Base-by-base conservation (phyloP, 2,888 invertebrate species). In the Cylloceria caligata region DNA sequence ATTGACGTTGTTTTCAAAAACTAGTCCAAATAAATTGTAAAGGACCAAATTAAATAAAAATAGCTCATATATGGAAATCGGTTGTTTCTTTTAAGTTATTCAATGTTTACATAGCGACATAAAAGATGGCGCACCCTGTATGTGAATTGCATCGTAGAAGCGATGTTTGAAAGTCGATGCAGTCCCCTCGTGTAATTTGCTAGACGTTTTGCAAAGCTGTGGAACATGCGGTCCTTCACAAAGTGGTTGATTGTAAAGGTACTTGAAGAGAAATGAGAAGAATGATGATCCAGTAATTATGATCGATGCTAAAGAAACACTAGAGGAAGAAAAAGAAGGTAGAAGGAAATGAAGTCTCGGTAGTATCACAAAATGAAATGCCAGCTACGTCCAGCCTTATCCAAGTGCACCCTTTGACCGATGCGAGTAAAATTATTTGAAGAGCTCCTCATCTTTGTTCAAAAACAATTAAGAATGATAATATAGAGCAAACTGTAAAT, bases 171-270 rank as follows among this genome's bases (percentile, higher is more conserved):
- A 74, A 74, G 74, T 39, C 42, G 9, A 21, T 52, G 64, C 74
- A 64, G 52, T 65, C 64, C 74, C 49, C 49, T 74, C 65, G 64
- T 65, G 74, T 21, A 74, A 74, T 74, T 74, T 74, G 64, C 52
- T 52, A 74, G 55, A 16, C 45, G 71, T 57, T 71, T 71, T 39
- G 57, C 71, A 57, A 39, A 71, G 71, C 71, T 21, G 30, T 71
- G 42, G 24, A 71, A 71, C 55, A 55, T 39, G 21, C 7, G 57
- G 71, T 57, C 57, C 65, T 65, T 74, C 24, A 52, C 74, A 65
- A 6, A 36, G 75, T 13, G n/a, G 27, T 65, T 65, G 75, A 75
- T 39, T 55, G 65, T 65, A 75, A 75, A 65, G 67, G 75, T 55
- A 55, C 65, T 75, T 65, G 65, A 21, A 65, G n/a, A 75, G 52